A percentile compares a stretch with the other conserved stretches of the same genome.
Conservation (phyloP, 2,888 invertebrate genomes). For the Troglohyphantes excavatus region DNA sequence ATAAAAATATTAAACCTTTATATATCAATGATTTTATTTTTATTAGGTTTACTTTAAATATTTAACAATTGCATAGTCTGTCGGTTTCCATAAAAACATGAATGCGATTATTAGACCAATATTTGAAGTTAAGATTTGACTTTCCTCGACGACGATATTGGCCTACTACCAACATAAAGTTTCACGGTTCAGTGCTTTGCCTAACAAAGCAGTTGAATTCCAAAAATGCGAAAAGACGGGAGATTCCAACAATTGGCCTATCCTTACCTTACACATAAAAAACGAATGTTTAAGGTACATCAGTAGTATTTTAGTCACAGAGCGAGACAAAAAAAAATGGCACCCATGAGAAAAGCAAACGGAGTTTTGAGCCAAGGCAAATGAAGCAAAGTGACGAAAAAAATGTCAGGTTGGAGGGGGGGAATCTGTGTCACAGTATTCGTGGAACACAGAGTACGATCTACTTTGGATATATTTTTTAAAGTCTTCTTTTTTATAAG, state of each 20-base stretch:
- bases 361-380: background rate
- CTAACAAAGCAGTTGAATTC: background rate
- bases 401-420: slow-evolving; percentile 10
- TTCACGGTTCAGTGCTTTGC: background rate
- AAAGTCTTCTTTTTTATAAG: background rate
- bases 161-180: too few relatives aligned
- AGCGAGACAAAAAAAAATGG: background rate
- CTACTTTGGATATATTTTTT: background rate
- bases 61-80: too few relatives aligned
- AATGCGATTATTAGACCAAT: too few relatives aligned
- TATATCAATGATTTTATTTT: too few relatives aligned
- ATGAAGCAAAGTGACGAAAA: slow-evolving; percentile 3
- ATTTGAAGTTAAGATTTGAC: too few relatives aligned
- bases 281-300: background rate
- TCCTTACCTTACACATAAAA: background rate
- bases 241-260: background rate
- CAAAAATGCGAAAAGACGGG: background rate
- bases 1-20: too few relatives aligned
- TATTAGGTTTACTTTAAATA: too few relatives aligned
- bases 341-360: slow-evolving; percentile 39
- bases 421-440: slow-evolving; percentile 52
- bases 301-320: background rate
- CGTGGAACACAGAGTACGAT: slow-evolving; percentile 8
- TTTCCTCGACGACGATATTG: too few relatives aligned
- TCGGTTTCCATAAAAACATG: too few relatives aligned